Evolutionary conservation across 2,888 invertebrate genomes (phyloP).

Genomic region (Xylota sylvarum): DNA sequence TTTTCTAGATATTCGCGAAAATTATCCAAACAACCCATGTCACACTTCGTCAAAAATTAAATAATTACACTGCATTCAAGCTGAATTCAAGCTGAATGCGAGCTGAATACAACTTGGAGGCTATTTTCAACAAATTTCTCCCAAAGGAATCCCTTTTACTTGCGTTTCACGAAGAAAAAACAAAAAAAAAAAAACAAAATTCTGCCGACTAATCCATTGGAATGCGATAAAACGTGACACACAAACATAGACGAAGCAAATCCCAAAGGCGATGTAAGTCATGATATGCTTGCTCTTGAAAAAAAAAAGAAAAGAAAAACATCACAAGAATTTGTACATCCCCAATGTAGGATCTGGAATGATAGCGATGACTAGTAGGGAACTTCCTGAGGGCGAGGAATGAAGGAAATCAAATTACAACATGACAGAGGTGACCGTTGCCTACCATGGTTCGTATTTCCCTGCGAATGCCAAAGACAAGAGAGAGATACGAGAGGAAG

Average conservation of each 20-base stretch:
- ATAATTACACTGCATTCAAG: not conserved
- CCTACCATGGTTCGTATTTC: not conserved
- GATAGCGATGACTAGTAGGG: slow-evolving; percentile 14
- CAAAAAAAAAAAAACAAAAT: not conserved
- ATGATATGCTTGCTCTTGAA: not conserved
- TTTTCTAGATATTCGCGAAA: no score
- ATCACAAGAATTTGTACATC: not conserved
- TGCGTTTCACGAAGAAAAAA: not conserved
- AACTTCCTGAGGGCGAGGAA: slow-evolving; percentile 13
- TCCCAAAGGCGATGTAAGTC: slow-evolving; percentile 5
- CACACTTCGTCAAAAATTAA: not conserved
- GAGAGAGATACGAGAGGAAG: not conserved
- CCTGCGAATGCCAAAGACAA: not conserved
- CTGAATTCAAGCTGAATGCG: slow-evolving; percentile 1
- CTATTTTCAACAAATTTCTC: not conserved
- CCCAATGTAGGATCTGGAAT: not conserved
- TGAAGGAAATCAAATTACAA: slow-evolving; percentile 27
- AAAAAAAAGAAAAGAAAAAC: slow-evolving; percentile 1
- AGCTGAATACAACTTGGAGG: not conserved
- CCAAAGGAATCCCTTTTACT: not conserved
- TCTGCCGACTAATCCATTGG: slow-evolving; percentile 8
- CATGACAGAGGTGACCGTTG: slow-evolving; percentile 40
- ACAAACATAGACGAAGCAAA: not conserved
- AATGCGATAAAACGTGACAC: slow-evolving; percentile 18
- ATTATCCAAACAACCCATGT: not conserved